Base-by-base conservation (phyloP, 1,140 invertebrate species). In the Macrobrachium rosenbergii region DNA sequence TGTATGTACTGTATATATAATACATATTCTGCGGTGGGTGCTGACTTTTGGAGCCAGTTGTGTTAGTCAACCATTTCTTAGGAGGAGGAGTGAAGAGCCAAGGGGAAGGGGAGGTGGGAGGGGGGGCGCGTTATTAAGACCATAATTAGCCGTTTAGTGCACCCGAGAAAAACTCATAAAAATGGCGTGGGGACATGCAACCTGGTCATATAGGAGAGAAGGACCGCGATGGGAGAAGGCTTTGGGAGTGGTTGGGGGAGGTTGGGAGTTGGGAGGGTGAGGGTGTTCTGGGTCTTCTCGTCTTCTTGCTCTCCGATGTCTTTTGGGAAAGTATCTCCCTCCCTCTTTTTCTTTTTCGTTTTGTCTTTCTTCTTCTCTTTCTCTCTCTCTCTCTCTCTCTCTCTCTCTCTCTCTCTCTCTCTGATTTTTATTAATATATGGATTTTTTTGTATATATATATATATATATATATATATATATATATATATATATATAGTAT, bases 101-200 rank as follows among this genome's bases (percentile, higher is more conserved):
- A 37, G 28, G 28, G 28, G 28, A 37, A 3, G 21, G 37, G 67
- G 37, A 69, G n/a, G 67, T 12, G 16, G n/a, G 67, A 12, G 21
- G 67, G 5, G n/a, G n/a, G n/a, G n/a, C n/a, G n/a, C n/a, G n/a
- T n/a, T 52, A 72, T 72, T 72, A 72, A 72, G 37, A 23, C 67
- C n/a, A 72, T 72, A 72, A 72, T 72, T 72, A 72, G 37, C 67
- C 67, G 67, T 72, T 72, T 72, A 72, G 67, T 28, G n/a, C 67
- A 72, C 67, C 67, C 67, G 67, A 72, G 67, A 37, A 72, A 72
- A 72, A 28, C 37, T 14, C 67, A 28, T 28, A 72, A 72, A 72
- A 72, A 72, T 72, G 67, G 67, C 21, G 67, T 11, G 21, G 12
- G 37, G 67, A 72, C 67, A 72, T 72, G 67, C 67, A 37, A 72